Percentiles rank a stretch among this genome's conserved stretches.
phyloP scores from a whole-genome alignment of 23 tunicate species.

The Trididemnum clinides region DNA sequence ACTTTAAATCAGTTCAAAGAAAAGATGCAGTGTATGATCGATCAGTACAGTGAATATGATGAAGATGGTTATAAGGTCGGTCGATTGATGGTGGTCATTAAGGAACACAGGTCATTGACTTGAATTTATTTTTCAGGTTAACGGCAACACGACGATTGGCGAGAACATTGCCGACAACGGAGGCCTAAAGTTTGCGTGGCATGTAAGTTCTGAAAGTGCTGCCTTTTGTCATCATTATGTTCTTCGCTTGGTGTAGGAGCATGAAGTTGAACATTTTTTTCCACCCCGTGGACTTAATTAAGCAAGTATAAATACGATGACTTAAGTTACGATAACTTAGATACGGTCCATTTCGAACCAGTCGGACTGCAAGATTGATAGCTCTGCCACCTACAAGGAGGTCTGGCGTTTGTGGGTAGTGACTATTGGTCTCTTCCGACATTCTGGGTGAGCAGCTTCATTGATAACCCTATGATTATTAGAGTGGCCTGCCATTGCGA shows the following conservation, averaged over 20 bases:
- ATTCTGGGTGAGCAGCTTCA: no score
- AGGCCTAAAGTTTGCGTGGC: conserved; percentile 76
- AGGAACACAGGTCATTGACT: neutral
- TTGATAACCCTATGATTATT: no score
- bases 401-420: no score
- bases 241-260: neutral
- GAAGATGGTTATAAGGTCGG: conserved; percentile 38
- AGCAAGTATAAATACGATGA: no score
- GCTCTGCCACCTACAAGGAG: no score
- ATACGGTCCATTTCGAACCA: no score
- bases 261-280: no score
- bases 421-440: no score
- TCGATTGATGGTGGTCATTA: neutral
- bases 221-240: neutral
- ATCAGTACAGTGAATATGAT: conserved; percentile 50
- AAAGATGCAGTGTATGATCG: conserved; percentile 67
- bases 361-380: no score
- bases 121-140: conserved; percentile 36
- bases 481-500: no score
- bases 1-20: conserved; percentile 52
- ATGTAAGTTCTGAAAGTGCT: conserved; percentile 27
- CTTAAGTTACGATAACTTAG: no score
- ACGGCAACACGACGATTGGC: conserved; percentile 78
- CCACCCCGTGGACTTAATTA: no score
- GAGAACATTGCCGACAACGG: conserved; percentile 98